These are phyloP conservation scores for Dryobates pubescens DNA, from an alignment of 2,797 vertebrate genomes.

Conservation along the genomic window DNA sequence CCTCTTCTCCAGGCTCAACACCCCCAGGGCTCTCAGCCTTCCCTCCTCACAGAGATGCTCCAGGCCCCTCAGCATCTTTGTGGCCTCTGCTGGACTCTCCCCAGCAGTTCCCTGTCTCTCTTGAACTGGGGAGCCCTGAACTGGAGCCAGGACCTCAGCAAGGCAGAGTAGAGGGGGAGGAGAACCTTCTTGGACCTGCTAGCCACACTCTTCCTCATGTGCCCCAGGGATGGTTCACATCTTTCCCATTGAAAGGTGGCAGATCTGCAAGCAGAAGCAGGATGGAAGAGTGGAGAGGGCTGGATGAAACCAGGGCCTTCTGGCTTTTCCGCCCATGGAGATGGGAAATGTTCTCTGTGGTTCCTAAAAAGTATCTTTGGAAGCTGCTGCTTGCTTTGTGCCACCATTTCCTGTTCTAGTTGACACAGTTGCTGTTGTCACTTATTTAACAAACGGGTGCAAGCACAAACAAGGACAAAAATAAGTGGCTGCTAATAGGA, in stretches of 20 bases:
- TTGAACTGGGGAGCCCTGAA: no score
- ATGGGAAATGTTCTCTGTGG: fast-evolving
- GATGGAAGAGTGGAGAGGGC: background rate
- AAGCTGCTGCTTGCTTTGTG: background rate
- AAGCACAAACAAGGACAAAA: slow-evolving; percentile 68
- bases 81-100: no score
- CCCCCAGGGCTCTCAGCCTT: no score
- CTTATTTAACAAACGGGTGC: slow-evolving; percentile 52
- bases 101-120: no score
- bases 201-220: no score
- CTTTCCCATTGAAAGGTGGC: background rate
- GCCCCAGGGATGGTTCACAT: background rate
- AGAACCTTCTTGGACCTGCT: no score
- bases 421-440: slow-evolving; percentile 65
- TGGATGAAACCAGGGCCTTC: background rate
- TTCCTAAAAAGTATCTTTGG: background rate
- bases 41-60: no score
- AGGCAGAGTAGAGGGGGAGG: no score
- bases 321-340: background rate
- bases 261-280: background rate
- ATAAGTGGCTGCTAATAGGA: slow-evolving; percentile 55
- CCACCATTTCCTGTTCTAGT: slow-evolving; percentile 12
- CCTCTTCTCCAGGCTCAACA: no score
- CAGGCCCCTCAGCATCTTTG: no score
- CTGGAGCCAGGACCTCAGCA: no score